Evolutionary conservation across 2,797 vertebrate genomes (phyloP).

Genomic region (Macroramphosus scolopax): DNA sequence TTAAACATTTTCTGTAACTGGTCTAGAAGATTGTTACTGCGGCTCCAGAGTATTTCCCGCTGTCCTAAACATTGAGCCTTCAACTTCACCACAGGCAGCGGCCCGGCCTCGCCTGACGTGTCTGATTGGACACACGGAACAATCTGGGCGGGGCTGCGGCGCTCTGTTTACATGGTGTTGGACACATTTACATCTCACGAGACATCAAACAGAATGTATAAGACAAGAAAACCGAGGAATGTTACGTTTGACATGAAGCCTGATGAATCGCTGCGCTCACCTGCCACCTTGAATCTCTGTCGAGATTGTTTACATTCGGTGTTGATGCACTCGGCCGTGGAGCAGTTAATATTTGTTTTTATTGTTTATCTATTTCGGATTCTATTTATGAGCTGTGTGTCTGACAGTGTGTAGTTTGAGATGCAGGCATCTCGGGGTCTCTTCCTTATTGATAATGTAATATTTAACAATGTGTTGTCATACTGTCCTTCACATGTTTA

Average conservation of each 20-base stretch:
- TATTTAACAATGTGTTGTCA: slow-evolving; percentile 58
- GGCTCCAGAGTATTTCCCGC: background rate
- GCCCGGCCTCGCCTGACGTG: too few species aligned
- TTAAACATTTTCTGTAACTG: slow-evolving; percentile 50
- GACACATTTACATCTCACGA: too few species aligned
- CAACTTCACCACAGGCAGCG: background rate
- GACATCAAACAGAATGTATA: too few species aligned
- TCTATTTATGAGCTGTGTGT: slow-evolving; percentile 56
- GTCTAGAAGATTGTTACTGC: slow-evolving; percentile 39
- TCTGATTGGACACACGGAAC: too few species aligned
- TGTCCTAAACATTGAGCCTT: slow-evolving; percentile 12
- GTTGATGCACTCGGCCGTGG: slow-evolving; percentile 8
- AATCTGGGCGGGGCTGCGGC: too few species aligned
- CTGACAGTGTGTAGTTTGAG: slow-evolving; percentile 33
- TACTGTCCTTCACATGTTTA: slow-evolving; percentile 11
- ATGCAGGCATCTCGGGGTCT: slow-evolving; percentile 71
- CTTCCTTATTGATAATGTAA: too few species aligned
- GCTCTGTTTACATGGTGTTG: too few species aligned
- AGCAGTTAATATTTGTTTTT: too few species aligned
- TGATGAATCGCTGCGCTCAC: slow-evolving; percentile 18
- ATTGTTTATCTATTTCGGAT: slow-evolving; percentile 54
- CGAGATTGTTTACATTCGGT: slow-evolving; percentile 59
- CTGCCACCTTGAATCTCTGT: slow-evolving; percentile 26
- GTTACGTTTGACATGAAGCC: slow-evolving; percentile 11
- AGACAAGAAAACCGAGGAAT: background rate